These are phyloP conservation scores for Yponomeuta sedellus DNA, from an alignment of 2,888 invertebrate genomes.

Conservation along the genomic window DNA sequence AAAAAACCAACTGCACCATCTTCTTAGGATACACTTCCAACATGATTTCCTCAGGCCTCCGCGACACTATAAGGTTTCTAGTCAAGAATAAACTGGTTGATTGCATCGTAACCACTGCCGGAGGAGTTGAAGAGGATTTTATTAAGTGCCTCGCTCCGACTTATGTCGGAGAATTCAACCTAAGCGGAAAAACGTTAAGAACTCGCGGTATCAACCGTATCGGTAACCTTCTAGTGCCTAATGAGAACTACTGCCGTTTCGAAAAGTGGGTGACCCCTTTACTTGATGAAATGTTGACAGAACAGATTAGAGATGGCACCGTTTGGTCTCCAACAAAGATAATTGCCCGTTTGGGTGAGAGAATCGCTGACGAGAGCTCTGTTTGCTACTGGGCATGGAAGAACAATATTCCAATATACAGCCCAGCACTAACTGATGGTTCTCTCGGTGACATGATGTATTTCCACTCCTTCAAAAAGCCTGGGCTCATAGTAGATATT, in stretches of 20 bases:
- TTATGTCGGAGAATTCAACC: constrained; percentile 91
- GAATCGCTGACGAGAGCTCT: constrained; percentile 92
- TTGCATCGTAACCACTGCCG: constrained; percentile 97
- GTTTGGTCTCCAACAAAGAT: constrained; percentile 89
- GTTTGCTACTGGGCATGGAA: constrained; percentile 98
- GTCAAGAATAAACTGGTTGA: constrained; percentile 85
- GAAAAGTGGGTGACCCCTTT: constrained; percentile 98
- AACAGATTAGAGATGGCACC: constrained; percentile 84
- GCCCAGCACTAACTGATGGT: constrained; percentile 98
- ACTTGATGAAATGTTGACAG: constrained; percentile 91
- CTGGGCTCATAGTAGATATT: constrained; percentile 95
- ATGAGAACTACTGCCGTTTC: constrained; percentile 98
- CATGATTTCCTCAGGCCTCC: constrained; percentile 94
- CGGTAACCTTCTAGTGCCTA: constrained; percentile 95
- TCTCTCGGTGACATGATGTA: constrained; percentile 99
- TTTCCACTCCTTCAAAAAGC: constrained; percentile 95
- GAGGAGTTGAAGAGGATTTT: constrained; percentile 98
- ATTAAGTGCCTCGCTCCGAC: constrained; percentile 99
- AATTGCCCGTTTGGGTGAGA: constrained; percentile 86
- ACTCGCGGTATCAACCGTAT: constrained; percentile 93
- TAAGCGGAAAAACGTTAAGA: constrained; percentile 87
- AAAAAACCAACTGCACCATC: constrained; percentile 91
- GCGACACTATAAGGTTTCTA: constrained; percentile 91
- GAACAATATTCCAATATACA: constrained; percentile 97
- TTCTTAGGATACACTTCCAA: constrained; percentile 99